phyloP scores from a whole-genome alignment of 2,797 vertebrate genomes.

The Denticeps clupeoides region DNA sequence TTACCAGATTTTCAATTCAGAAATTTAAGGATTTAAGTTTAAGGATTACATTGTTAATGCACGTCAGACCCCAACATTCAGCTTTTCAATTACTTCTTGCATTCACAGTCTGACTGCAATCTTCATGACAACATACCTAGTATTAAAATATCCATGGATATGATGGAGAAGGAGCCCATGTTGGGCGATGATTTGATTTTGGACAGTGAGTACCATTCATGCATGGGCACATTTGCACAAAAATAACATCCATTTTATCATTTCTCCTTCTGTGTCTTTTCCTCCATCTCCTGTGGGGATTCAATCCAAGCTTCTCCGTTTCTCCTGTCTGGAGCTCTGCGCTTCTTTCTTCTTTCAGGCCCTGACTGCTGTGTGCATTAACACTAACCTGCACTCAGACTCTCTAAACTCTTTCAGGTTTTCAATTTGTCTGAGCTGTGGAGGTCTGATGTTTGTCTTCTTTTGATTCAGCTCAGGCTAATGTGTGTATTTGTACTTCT shows the following conservation, averaged over 20 bases:
- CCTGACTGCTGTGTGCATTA: background rate
- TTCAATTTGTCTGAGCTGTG: background rate
- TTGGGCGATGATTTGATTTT: constrained; percentile 84
- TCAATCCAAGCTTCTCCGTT: no score
- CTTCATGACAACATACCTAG: constrained; percentile 88
- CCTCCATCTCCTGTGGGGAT: no score
- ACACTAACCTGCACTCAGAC: no score
- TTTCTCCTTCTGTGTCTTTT: no score
- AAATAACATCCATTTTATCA: no score
- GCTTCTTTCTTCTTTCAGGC: background rate
- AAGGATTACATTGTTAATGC: background rate
- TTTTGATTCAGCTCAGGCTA: background rate
- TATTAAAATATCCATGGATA: constrained; percentile 99
- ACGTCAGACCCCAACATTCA: background rate
- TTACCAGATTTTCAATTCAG: constrained; percentile 18
- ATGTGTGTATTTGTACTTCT: background rate
- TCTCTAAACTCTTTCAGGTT: no score
- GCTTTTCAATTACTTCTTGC: constrained; percentile 56
- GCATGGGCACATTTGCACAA: no score
- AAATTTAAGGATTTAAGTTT: background rate
- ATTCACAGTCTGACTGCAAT: constrained; percentile 86
- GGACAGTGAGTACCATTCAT: constrained; percentile 83
- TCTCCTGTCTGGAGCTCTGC: background rate
- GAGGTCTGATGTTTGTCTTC: background rate
- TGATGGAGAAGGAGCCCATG: constrained; percentile 92